Evolutionary conservation across 1,140 invertebrate species (phyloP).

Genomic region (Heliconius hermathena): DNA sequence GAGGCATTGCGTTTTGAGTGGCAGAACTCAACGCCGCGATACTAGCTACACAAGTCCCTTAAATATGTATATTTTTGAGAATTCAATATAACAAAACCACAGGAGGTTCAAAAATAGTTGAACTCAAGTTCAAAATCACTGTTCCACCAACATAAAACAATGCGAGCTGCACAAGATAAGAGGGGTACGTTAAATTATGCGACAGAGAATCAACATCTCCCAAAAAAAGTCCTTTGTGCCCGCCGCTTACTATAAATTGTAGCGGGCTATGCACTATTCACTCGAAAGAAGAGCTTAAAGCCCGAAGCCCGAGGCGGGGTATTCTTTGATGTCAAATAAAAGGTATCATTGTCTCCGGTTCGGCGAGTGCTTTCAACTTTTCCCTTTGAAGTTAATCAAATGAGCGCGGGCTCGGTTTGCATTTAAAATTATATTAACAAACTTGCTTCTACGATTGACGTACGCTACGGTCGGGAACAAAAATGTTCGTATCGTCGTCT

Average conservation of each 20-base stretch:
- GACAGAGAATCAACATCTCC: slow-evolving; percentile 47
- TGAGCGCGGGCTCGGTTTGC: slow-evolving; percentile 65
- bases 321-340: slow-evolving; percentile 77
- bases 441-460: slow-evolving; percentile 52
- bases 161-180: slow-evolving; percentile 23
- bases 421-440: slow-evolving; percentile 72
- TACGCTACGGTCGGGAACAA: slow-evolving; percentile 58
- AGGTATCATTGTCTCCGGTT: slow-evolving; percentile 78
- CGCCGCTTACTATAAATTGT: slow-evolving; percentile 55
- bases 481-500: slow-evolving; percentile 61
- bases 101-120: background rate
- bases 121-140: slow-evolving; percentile 16
- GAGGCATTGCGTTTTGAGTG: too few species aligned
- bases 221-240: slow-evolving; percentile 48
- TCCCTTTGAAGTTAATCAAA: slow-evolving; percentile 79
- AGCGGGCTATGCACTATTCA: slow-evolving; percentile 44
- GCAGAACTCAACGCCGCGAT: too few species aligned
- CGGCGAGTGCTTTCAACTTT: slow-evolving; percentile 73
- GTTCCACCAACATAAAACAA: slow-evolving; percentile 21
- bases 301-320: slow-evolving; percentile 57
- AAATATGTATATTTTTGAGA: background rate
- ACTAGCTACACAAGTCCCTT: background rate
- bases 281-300: slow-evolving; percentile 57
- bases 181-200: slow-evolving; percentile 49
- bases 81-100: background rate